phyloP scores from a whole-genome alignment of 2,113 vertebrate genomes.

The Odocoileus hemionus region DNA sequence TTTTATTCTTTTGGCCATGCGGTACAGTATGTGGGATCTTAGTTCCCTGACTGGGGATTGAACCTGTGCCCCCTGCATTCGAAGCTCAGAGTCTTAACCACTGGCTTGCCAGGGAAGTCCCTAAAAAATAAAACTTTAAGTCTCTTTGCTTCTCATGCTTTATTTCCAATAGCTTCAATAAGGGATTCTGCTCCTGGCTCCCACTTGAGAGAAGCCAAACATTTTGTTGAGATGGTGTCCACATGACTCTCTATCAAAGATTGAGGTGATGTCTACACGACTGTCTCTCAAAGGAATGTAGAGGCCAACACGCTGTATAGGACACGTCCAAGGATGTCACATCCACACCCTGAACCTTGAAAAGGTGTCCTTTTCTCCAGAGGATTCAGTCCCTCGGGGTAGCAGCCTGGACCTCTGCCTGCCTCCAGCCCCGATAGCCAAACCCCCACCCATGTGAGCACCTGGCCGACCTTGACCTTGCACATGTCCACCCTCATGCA shows the following conservation, averaged over 20 bases:
- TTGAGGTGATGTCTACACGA: not conserved
- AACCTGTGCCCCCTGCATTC: not conserved
- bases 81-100: not conserved
- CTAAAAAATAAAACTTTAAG: not conserved
- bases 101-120: not conserved
- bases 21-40: not conserved
- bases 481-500: not conserved
- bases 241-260: not conserved
- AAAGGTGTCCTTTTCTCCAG: not conserved
- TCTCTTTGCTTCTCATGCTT: conserved; percentile 27
- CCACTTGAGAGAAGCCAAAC: not conserved
- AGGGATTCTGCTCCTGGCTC: not conserved
- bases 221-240: not conserved
- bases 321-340: not conserved
- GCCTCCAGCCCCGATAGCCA: not conserved
- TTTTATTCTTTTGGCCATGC: not conserved
- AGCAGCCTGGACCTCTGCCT: not conserved
- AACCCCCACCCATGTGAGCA: not conserved
- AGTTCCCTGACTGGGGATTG: not conserved
- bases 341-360: not conserved
- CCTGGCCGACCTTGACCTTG: not conserved
- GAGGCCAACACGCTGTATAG: not conserved
- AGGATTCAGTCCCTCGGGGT: not conserved
- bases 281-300: not conserved
- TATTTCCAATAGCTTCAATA: not conserved